Evolutionary conservation across 2,113 vertebrate species (phyloP), one percentile per base, ranked within the genome.

Genomic region (Tetraodon nigroviridis): DNA sequence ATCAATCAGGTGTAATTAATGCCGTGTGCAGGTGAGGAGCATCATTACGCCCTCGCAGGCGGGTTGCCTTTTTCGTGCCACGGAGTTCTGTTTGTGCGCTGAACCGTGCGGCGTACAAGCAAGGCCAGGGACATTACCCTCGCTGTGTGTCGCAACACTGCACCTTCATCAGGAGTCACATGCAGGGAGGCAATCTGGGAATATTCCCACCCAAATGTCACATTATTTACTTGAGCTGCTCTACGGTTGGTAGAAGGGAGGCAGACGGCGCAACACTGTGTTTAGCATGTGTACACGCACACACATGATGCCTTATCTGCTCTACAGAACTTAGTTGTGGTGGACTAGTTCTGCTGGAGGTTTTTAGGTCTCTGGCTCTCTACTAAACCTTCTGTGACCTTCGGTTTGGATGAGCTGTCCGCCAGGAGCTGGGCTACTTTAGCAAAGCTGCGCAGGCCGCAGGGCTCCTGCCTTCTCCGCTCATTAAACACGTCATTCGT

Each of bases 1-100:
- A 72, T 80, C 82, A 87, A 88, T 90, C 86, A 87, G 73, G 71
- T 74, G 73, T 76, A 87, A 88, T 88, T 87, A 84, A 87, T 91
- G 81, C 87, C 77, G 61, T 80, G 64, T 80, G 75, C 55, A 69
- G 76, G 72, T 76, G 64, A 86, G 83, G 81, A 76, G 69, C 75
- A 58, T 84, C 76, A 78, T 85, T 87, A 82, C 79, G 84, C 88
- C 84, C 69, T 70, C 7, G 63, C 76, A 64, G 82, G 81, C 78
- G 53, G 21, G 40, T 58, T 57, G 82, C 61, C 75, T 78, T 88
- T 83, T 80, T 81, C 65, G 58, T 67, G 70, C 68, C n/a, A 59
- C 40, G 66, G 77, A 77, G 80, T 71, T 84, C 86, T 78, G 84
- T 84, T 85, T 88, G 87, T 85, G 78, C 83, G 85, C 58, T 55